Evolutionary conservation across 2,113 vertebrate species (phyloP).

Genomic region (Phalacrocorax carbo): DNA sequence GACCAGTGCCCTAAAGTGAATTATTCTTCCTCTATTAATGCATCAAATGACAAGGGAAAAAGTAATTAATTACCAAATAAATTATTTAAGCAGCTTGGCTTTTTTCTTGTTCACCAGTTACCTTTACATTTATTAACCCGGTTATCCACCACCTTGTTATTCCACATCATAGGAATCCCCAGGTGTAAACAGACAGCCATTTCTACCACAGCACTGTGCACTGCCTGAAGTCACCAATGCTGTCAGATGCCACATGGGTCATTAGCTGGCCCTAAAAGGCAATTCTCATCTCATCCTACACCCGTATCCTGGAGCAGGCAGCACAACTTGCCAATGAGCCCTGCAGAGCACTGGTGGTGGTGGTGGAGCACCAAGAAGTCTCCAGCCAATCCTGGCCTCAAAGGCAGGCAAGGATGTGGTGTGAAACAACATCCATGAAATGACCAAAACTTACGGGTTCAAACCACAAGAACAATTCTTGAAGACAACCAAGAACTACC

Average conservation of each 20-base stretch:
- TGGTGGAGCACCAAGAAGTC: neutral
- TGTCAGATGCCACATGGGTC: accelerated
- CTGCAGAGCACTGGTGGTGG: neutral
- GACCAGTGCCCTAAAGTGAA: neutral
- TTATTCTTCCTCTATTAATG: neutral
- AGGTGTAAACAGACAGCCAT: neutral
- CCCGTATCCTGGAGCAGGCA: neutral
- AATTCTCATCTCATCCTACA: neutral
- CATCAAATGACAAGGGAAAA: neutral
- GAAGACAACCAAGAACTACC: neutral
- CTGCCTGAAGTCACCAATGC: neutral
- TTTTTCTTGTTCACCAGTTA: neutral
- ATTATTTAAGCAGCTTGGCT: neutral
- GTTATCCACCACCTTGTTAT: neutral
- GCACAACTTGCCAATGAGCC: neutral
- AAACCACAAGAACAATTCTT: neutral
- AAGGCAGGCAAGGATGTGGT: neutral
- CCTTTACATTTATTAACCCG: neutral
- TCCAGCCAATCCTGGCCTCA: neutral
- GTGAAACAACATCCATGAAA: neutral
- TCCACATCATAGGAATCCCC: neutral
- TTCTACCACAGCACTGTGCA: neutral
- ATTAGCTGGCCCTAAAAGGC: neutral
- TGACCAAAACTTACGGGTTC: neutral
- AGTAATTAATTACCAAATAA: neutral